phyloP scores from a whole-genome alignment of 2,888 invertebrate genomes.

The Metopia argyrocephala region DNA sequence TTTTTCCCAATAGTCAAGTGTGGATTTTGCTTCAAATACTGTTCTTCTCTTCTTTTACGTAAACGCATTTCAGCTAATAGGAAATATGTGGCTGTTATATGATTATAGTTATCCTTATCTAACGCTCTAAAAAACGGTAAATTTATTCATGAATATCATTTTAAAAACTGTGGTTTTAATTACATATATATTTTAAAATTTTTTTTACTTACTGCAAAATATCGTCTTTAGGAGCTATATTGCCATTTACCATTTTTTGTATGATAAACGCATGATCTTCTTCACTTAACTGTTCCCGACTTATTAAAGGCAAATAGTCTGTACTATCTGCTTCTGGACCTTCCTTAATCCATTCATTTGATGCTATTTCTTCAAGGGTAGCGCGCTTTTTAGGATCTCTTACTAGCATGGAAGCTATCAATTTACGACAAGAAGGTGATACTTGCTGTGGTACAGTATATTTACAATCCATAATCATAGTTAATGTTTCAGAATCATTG shows the following conservation, averaged over 20 bases:
- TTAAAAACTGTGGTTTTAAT: background rate
- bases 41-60: slow-evolving; percentile 86
- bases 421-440: slow-evolving; percentile 90
- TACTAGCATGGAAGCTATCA: slow-evolving; percentile 95
- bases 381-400: slow-evolving; percentile 95
- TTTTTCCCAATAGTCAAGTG: slow-evolving; percentile 59
- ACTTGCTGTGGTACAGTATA: slow-evolving; percentile 94
- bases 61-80: slow-evolving; percentile 95
- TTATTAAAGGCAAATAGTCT: slow-evolving; percentile 89
- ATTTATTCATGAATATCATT: background rate
- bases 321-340: slow-evolving; percentile 75
- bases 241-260: slow-evolving; percentile 97
- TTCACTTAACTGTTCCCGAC: slow-evolving; percentile 92
- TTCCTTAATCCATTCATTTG: slow-evolving; percentile 89
- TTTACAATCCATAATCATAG: slow-evolving; percentile 99
- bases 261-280: slow-evolving; percentile 95
- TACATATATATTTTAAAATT: background rate
- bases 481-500: slow-evolving; percentile 99
- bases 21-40: slow-evolving; percentile 77
- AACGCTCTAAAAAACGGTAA: slow-evolving; percentile 83
- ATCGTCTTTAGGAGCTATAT: slow-evolving; percentile 95
- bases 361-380: slow-evolving; percentile 90
- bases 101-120: slow-evolving; percentile 97
- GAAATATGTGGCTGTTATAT: slow-evolving; percentile 98
- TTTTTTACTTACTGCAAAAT: slow-evolving; percentile 87